Percentiles rank a stretch among this genome's conserved stretches.
phyloP scores from a whole-genome alignment of 2,797 vertebrate species.

The Scyliorhinus canicula region DNA sequence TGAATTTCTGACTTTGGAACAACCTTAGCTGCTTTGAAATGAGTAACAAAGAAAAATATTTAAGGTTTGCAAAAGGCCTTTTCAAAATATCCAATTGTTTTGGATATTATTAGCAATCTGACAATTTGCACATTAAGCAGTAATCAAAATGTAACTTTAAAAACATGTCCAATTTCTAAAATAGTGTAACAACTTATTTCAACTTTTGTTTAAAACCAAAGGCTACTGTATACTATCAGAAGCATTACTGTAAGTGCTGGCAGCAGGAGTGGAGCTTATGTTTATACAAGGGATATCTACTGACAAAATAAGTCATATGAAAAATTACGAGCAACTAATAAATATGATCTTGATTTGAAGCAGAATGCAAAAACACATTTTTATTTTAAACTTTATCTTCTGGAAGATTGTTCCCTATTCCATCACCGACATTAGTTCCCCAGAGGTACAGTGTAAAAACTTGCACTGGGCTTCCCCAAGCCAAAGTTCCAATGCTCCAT shows the following conservation, averaged over 20 bases:
- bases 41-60: neutral
- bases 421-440: neutral
- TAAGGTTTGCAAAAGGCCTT: neutral
- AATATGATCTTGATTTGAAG: neutral
- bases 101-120: neutral
- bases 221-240: neutral
- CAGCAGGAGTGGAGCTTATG: neutral
- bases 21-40: neutral
- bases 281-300: slow-evolving; percentile 4
- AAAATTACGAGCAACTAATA: neutral
- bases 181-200: neutral
- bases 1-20: neutral
- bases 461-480: neutral
- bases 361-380: neutral
- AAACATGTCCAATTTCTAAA: neutral
- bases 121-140: neutral
- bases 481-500: neutral
- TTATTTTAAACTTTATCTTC: neutral
- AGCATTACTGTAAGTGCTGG: neutral
- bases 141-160: neutral
- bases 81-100: slow-evolving; percentile 19
- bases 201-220: neutral
- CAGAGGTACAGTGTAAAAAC: neutral
- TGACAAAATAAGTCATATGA: slow-evolving; percentile 10
- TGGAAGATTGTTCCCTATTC: neutral